Evolutionary conservation across 2,797 vertebrate species (phyloP), one percentile per base, ranked within the genome.

Genomic region (Hemibagrus guttatus): DNA sequence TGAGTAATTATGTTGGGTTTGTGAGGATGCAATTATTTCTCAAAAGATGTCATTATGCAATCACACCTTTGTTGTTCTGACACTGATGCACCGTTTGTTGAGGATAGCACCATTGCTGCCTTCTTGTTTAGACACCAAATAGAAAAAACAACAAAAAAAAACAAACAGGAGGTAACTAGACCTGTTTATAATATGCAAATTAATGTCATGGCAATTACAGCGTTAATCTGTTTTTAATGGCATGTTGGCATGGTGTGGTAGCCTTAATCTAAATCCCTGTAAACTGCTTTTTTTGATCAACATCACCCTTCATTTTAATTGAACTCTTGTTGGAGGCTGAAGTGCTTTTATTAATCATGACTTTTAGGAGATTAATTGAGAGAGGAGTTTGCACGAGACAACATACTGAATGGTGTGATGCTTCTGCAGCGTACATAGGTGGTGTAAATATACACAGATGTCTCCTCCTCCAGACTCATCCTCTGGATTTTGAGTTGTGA

Each of bases 31-130:
- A 90, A 93, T 94, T 93, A 91, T 89, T 88, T 89, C 90, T 91
- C 89, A 88, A 90, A 86, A 86, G 90, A 87, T 58, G 84, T 90
- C 91, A 93, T 94, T 94, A 92, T 88, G 75, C 89, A 91, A 87
- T 92, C 87, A 83, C 91, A 91, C 90, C 88, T 93, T 93, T 90
- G 79, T 89, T 59, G 56, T 80, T 86, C 28, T 16, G 46, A 28
- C 39, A 26, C 26, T 7, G 46, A 7, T 19, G 6, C 31, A 14
- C 39, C 3, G 78, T 49, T 59, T 52, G 28, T 68, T 61, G 84
- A 8, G 64, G 72, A 66, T 52, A 78, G 17, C 1, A 9, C 68
- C 21, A n/a, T 52, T 56, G 35, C 31, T n/a, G 19, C 26, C 3
- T 63, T 17, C 69, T 66, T 85, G 87, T 88, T 86, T 83, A 46